phyloP scores from a whole-genome alignment of 2,888 invertebrate genomes.

The Torymus texanus region DNA sequence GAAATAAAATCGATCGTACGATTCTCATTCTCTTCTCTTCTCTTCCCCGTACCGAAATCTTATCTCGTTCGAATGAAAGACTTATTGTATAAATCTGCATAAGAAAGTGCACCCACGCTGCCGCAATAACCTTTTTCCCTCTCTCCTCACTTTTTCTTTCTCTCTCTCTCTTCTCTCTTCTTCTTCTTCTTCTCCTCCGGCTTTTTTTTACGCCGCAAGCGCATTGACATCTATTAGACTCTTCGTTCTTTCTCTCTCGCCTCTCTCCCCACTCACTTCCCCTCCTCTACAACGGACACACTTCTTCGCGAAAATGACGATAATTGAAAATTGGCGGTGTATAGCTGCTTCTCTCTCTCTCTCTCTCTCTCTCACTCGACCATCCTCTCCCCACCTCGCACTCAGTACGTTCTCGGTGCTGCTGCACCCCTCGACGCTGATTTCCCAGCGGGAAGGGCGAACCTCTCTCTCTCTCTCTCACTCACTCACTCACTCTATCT shows the following conservation, averaged over 20 bases:
- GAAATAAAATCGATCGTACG: too few relatives aligned
- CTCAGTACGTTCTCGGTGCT: background rate
- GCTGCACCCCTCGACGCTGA: conserved; percentile 4
- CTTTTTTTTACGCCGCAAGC: too few relatives aligned
- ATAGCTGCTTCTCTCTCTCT: too few relatives aligned
- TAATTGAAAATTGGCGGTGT: conserved; percentile 44
- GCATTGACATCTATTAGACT: too few relatives aligned
- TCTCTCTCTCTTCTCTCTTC: too few relatives aligned
- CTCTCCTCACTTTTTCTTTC: too few relatives aligned
- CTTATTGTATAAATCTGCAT: conserved; percentile 45
- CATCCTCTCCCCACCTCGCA: too few relatives aligned
- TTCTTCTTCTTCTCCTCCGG: too few relatives aligned
- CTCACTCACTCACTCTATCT: background rate
- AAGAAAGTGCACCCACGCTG: background rate
- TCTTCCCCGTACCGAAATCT: background rate
- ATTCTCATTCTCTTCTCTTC: too few relatives aligned
- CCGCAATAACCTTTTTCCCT: background rate
- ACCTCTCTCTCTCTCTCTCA: background rate
- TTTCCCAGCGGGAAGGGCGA: conserved; percentile 14
- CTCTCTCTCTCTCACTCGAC: too few relatives aligned
- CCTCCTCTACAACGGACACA: background rate
- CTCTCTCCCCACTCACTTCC: background rate
- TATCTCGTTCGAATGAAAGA: background rate
- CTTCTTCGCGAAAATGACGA: background rate
- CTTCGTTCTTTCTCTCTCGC: background rate